Conservation (phyloP, 2,797 vertebrate species). For the Coendou prehensilis region DNA sequence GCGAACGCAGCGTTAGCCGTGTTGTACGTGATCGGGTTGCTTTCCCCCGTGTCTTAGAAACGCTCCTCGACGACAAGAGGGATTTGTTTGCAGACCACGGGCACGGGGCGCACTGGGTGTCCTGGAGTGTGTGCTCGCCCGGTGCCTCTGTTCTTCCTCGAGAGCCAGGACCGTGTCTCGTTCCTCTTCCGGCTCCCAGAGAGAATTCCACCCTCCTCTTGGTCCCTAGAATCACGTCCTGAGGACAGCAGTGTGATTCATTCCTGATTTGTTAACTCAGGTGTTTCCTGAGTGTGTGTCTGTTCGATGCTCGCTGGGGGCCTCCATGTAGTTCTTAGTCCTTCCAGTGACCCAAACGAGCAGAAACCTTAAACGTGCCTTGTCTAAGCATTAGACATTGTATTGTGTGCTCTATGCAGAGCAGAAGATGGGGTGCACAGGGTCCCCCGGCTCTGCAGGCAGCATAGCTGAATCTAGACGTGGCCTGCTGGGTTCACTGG, state of each 20-base stretch:
- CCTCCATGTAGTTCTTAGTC: rapidly evolving
- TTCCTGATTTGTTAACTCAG: rapidly evolving
- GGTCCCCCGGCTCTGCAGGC: too few species aligned
- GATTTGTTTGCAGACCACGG: rapidly evolving
- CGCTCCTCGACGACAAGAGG: background rate
- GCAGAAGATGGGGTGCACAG: background rate
- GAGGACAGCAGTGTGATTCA: background rate
- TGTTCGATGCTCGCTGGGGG: background rate
- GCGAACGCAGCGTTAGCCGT: rapidly evolving
- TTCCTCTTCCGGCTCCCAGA: background rate
- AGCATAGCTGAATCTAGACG: background rate
- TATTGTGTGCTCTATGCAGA: background rate
- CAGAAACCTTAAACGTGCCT: background rate
- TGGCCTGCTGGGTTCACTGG: rapidly evolving
- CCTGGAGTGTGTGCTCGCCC: rapidly evolving
- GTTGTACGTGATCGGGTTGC: too few species aligned
- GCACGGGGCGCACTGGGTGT: rapidly evolving
- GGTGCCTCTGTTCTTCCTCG: rapidly evolving
- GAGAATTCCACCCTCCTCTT: background rate
- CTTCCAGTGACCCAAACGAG: background rate
- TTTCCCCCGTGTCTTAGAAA: background rate
- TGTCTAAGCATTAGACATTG: background rate
- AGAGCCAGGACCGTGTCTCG: rapidly evolving
- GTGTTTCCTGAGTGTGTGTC: rapidly evolving
- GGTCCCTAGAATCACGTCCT: background rate